phyloP scores from a whole-genome alignment of 64 coral and sea anemone genomes.

The Dendronephthya gigantea region DNA sequence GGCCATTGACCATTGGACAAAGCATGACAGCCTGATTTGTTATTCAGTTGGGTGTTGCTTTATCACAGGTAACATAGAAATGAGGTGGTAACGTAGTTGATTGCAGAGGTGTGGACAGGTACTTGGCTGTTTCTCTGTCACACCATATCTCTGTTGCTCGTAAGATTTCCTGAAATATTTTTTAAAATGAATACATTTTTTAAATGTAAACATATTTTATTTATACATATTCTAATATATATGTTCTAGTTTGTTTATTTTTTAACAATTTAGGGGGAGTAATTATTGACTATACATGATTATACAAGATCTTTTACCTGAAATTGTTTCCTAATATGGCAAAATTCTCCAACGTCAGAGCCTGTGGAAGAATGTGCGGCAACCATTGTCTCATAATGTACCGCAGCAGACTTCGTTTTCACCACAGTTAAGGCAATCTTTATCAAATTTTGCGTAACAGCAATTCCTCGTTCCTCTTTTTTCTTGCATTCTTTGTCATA shows the following conservation, averaged over 20 bases:
- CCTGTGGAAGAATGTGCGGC: background rate
- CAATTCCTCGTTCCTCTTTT: background rate
- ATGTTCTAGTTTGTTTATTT: no score
- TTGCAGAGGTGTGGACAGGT: background rate
- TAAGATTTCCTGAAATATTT: background rate
- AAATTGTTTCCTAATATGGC: background rate
- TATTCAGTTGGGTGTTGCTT: background rate
- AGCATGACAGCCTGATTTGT: conserved; percentile 13
- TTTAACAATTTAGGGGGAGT: no score
- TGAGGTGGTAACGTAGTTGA: background rate
- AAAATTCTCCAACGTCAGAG: conserved; percentile 4
- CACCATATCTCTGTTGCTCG: background rate
- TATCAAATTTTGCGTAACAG: background rate
- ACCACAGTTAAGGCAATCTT: conserved; percentile 1
- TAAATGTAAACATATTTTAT: background rate
- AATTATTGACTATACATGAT: background rate
- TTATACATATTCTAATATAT: no score
- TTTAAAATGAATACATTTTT: no score
- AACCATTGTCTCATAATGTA: background rate
- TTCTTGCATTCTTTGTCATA: conserved; percentile 5
- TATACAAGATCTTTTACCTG: no score
- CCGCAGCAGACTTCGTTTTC: background rate
- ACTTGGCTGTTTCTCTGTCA: background rate
- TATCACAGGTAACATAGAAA: background rate
- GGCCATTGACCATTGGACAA: conserved; percentile 1